These are phyloP conservation scores for Bombus soroeensis DNA, from an alignment of 1,140 invertebrate species.

Conservation along the genomic window DNA sequence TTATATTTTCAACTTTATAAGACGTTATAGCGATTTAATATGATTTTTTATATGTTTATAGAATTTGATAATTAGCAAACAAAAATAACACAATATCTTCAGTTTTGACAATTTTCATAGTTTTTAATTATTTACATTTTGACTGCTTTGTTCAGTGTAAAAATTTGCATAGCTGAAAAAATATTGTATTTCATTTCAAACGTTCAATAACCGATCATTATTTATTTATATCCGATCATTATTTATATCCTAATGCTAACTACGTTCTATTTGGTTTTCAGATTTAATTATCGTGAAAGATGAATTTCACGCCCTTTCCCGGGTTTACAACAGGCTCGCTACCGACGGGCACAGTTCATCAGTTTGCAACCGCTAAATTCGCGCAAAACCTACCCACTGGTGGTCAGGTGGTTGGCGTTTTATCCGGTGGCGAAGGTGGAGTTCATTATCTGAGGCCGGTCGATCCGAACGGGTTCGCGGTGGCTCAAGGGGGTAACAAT, in stretches of 20 bases:
- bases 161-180: neutral
- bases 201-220: neutral
- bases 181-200: neutral
- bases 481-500: slow-evolving; percentile 78
- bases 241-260: neutral
- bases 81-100: neutral
- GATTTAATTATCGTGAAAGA: slow-evolving; percentile 74
- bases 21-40: neutral
- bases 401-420: slow-evolving; percentile 84
- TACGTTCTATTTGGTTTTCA: slow-evolving; percentile 54
- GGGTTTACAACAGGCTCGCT: slow-evolving; percentile 86
- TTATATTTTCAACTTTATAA: neutral
- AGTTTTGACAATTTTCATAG: neutral
- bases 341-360: slow-evolving; percentile 86
- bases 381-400: slow-evolving; percentile 85
- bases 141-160: neutral
- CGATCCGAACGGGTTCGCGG: slow-evolving; percentile 85
- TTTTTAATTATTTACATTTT: neutral
- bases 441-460: slow-evolving; percentile 89
- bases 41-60: neutral
- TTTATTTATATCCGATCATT: no score
- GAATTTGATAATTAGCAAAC: neutral
- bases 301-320: slow-evolving; percentile 89
- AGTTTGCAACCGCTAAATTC: slow-evolving; percentile 87
- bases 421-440: slow-evolving; percentile 86